A percentile compares a stretch with the other conserved stretches of the same genome.
Evolutionary conservation across 1,140 invertebrate species (phyloP).

Genomic region (Pogonognathellus flavescens): DNA sequence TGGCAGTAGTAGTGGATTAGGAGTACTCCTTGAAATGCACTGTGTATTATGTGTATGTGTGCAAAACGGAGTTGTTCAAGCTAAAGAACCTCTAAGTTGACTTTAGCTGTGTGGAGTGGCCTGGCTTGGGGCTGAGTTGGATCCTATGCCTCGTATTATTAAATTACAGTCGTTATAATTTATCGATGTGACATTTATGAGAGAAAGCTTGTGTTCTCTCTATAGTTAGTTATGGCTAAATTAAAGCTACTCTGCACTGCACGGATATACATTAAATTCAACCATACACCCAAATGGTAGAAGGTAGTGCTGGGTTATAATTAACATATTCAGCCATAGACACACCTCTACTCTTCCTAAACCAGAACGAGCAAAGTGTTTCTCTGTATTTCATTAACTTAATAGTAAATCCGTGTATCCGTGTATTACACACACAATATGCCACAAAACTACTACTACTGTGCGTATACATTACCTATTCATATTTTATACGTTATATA

Average conservation of each 20-base stretch:
- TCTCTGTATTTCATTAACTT: background rate
- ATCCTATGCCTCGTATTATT: too few relatives aligned
- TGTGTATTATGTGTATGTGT: too few relatives aligned
- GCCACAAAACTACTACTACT: too few relatives aligned
- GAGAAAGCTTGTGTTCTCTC: background rate
- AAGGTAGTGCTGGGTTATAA: background rate
- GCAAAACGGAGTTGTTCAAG: background rate
- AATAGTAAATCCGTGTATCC: too few relatives aligned
- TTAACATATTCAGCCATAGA: conserved; percentile 30
- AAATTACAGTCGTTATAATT: background rate
- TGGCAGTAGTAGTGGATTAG: too few relatives aligned
- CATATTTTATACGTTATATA: too few relatives aligned
- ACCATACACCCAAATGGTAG: too few relatives aligned
- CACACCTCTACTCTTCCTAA: background rate
- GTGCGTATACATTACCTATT: too few relatives aligned
- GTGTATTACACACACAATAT: too few relatives aligned
- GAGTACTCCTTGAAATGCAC: too few relatives aligned
- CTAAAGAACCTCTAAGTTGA: background rate
- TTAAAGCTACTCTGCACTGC: conserved; percentile 10
- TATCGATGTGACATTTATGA: conserved; percentile 48
- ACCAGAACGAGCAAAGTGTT: background rate
- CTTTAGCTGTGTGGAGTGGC: background rate
- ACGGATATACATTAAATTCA: background rate
- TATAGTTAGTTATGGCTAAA: conserved; percentile 24
- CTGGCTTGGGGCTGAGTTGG: too few relatives aligned